phyloP scores from a whole-genome alignment of 92 coral and sea anemone genomes.

The Plumapathes pennacea region DNA sequence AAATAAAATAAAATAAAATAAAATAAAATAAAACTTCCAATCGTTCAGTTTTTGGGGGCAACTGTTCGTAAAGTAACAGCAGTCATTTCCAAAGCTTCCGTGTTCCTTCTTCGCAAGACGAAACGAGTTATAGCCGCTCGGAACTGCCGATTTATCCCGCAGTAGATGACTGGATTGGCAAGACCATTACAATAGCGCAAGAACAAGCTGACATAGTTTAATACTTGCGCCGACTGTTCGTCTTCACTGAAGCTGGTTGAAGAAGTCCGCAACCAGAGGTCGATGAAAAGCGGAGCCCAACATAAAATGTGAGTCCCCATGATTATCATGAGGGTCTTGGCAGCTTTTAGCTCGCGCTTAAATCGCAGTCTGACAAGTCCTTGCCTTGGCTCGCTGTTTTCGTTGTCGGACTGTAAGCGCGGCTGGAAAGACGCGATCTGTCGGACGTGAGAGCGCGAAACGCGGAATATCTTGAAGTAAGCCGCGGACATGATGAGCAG shows the following conservation, averaged over 20 bases:
- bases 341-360: constrained; percentile 84
- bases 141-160: constrained; percentile 85
- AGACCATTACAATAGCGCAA: constrained; percentile 74
- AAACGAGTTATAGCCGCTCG: constrained; percentile 68
- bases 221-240: constrained; percentile 2
- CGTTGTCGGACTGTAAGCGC: background rate
- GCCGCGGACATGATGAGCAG: constrained; percentile 60
- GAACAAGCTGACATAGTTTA: constrained; percentile 49
- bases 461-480: constrained; percentile 72
- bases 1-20: no score
- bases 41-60: no score
- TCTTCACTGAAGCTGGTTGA: constrained; percentile 37
- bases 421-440: constrained; percentile 59
- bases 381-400: constrained; percentile 1
- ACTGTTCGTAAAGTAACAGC: no score
- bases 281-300: constrained; percentile 87
- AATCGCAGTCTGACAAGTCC: constrained; percentile 25
- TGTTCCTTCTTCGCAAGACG: constrained; percentile 23
- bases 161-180: constrained; percentile 84
- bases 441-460: constrained; percentile 72
- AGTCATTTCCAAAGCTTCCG: constrained; percentile 16
- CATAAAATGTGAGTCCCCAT: constrained; percentile 85
- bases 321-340: constrained; percentile 81
- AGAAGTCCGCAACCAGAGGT: constrained; percentile 49
- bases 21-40: no score